Percentiles rank a stretch among this genome's conserved stretches.
Evolutionary conservation across 2,888 invertebrate species (phyloP).

Genomic region (Tridacna gigas): DNA sequence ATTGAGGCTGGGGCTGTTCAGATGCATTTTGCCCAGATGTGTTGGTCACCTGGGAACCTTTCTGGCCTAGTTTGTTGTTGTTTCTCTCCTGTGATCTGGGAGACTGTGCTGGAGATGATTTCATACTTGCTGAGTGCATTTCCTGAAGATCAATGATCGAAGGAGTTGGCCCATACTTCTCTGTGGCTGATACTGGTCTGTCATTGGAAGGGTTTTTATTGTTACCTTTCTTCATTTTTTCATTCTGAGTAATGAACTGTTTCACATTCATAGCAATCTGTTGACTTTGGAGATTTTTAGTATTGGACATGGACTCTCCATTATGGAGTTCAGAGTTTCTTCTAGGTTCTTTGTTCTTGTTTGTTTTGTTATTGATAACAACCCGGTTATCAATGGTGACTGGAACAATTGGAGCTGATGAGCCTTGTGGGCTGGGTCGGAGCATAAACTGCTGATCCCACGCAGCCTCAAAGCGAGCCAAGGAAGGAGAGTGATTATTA

Average conservation of each 20-base stretch:
- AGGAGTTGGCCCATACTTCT: not conserved
- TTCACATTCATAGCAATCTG: constrained; percentile 5
- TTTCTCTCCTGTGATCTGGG: constrained; percentile 29
- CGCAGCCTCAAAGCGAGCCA: not conserved
- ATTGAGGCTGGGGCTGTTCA: constrained; percentile 18
- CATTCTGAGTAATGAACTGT: constrained; percentile 12
- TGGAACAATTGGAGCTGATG: constrained; percentile 23
- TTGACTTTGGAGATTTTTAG: constrained; percentile 10
- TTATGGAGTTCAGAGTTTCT: constrained; percentile 23
- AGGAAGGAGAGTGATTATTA: not conserved
- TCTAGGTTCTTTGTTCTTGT: constrained; percentile 44
- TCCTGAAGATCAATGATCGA: constrained; percentile 17
- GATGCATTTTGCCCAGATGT: constrained; percentile 1
- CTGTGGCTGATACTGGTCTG: not conserved
- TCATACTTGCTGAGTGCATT: constrained; percentile 4
- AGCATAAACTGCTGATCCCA: not conserved
- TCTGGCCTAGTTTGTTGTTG: constrained; percentile 18
- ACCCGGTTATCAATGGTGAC: constrained; percentile 54
- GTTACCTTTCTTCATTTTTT: constrained; percentile 18
- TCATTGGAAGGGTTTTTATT: constrained; percentile 1
- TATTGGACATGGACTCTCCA: constrained; percentile 26
- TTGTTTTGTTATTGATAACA: constrained; percentile 44
- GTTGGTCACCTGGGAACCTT: constrained; percentile 24
- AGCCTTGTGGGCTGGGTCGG: constrained; percentile 44
- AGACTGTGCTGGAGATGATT: constrained; percentile 10